phyloP scores from a whole-genome alignment of 2,113 vertebrate genomes.

The Zeus faber region DNA sequence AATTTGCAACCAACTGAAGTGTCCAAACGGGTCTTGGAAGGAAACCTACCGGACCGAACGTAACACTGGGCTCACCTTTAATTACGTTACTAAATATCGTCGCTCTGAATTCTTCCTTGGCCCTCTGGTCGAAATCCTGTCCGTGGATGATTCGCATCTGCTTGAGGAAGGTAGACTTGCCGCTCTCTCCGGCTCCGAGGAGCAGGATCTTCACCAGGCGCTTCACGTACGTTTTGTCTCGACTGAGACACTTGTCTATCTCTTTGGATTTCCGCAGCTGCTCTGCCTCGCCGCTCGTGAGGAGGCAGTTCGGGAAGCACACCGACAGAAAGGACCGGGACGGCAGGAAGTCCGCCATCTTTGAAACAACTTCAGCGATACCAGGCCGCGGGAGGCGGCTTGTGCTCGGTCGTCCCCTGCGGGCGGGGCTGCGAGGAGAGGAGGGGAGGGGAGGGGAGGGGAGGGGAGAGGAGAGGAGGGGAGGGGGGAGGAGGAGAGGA shows the following conservation, averaged over 20 bases:
- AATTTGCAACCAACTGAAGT: background rate
- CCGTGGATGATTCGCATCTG: constrained; percentile 98
- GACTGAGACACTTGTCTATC: constrained; percentile 87
- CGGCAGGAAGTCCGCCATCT: constrained; percentile 98
- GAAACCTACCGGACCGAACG: no score
- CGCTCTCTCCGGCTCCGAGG: constrained; percentile 93
- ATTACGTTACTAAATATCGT: constrained; percentile 96
- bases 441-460: no score
- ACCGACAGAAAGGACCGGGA: constrained; percentile 87
- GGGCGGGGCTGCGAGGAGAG: no score
- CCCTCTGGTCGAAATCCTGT: constrained; percentile 89
- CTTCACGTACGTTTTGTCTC: constrained; percentile 90
- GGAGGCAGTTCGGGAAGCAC: constrained; percentile 90
- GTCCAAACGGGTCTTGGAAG: no score
- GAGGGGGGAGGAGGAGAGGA: no score
- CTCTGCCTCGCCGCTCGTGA: constrained; percentile 87
- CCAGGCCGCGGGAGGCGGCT: constrained; percentile 38
- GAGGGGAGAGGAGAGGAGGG: no score
- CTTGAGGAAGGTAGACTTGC: constrained; percentile 96
- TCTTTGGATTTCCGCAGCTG: constrained; percentile 89
- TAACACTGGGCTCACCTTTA: constrained; percentile 75
- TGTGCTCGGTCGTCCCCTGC: background rate
- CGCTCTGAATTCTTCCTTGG: constrained; percentile 89
- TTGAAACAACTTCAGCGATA: constrained; percentile 86
- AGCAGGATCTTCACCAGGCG: constrained; percentile 91